phyloP scores from a whole-genome alignment of 35 echinoderm and acorn worm species.

The Amphiura filiformis region DNA sequence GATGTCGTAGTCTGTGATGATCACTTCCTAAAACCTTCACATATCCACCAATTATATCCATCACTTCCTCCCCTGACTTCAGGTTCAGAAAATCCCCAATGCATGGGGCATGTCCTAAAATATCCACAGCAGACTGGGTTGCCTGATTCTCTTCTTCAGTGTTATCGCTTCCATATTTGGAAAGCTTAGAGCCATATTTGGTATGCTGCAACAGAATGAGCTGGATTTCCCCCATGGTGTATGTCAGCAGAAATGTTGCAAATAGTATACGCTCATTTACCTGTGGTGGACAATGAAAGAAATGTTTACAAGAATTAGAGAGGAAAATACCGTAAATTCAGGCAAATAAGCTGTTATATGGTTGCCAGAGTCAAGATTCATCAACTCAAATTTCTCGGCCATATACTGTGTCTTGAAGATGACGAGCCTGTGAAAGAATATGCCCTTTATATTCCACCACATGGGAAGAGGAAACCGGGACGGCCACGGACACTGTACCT shows the following conservation, averaged over 20 bases:
- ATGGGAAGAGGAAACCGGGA: too few species aligned
- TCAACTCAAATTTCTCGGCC: too few species aligned
- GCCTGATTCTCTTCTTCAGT: neutral
- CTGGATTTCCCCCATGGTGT: neutral
- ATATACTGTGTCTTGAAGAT: too few species aligned
- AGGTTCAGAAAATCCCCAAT: neutral
- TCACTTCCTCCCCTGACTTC: neutral
- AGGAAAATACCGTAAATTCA: too few species aligned
- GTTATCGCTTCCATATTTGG: neutral
- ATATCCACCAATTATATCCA: neutral
- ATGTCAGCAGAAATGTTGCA: neutral
- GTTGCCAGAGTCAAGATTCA: too few species aligned
- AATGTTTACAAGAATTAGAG: too few species aligned
- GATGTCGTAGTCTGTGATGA: neutral
- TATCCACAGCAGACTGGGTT: neutral
- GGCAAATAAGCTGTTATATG: too few species aligned
- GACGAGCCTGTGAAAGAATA: too few species aligned
- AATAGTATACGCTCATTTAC: neutral
- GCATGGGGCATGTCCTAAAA: neutral
- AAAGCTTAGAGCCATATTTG: neutral
- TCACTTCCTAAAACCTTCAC: neutral
- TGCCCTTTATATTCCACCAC: too few species aligned
- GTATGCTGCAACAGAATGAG: neutral
- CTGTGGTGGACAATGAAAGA: too few species aligned
- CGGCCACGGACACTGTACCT: too few species aligned